Evolutionary conservation across 64 coral and sea anemone genomes (phyloP).

Genomic region (Actinia tenebrosa): DNA sequence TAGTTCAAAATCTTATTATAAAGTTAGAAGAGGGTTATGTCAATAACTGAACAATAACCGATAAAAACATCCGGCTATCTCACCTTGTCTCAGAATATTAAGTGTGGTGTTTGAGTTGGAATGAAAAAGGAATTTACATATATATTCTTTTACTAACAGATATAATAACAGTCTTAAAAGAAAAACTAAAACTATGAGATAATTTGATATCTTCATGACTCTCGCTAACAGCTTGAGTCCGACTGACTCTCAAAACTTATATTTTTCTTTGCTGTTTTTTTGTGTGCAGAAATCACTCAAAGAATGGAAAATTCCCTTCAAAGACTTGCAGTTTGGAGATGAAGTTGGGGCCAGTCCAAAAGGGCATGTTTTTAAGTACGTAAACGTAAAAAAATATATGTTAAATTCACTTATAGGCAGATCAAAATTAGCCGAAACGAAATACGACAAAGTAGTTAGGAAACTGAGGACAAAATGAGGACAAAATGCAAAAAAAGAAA

Average conservation of each 20-base stretch:
- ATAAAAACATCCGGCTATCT: no score
- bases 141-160: neutral
- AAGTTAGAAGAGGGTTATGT: no score
- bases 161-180: neutral
- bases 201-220: no score
- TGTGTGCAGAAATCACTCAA: slow-evolving; percentile 75
- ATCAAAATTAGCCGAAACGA: no score
- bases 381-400: neutral
- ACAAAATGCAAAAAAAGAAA: neutral
- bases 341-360: slow-evolving; percentile 85
- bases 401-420: no score
- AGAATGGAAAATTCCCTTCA: slow-evolving; percentile 85
- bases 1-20: no score
- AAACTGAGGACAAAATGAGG: no score
- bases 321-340: slow-evolving; percentile 84
- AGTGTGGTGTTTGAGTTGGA: neutral
- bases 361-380: slow-evolving; percentile 82
- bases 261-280: neutral
- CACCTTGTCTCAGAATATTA: neutral
- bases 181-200: neutral
- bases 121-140: neutral
- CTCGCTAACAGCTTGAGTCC: neutral
- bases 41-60: no score
- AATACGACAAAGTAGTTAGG: neutral
- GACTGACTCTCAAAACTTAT: neutral